phyloP scores from a whole-genome alignment of 2,888 invertebrate species.

The Nowickia ferox region DNA sequence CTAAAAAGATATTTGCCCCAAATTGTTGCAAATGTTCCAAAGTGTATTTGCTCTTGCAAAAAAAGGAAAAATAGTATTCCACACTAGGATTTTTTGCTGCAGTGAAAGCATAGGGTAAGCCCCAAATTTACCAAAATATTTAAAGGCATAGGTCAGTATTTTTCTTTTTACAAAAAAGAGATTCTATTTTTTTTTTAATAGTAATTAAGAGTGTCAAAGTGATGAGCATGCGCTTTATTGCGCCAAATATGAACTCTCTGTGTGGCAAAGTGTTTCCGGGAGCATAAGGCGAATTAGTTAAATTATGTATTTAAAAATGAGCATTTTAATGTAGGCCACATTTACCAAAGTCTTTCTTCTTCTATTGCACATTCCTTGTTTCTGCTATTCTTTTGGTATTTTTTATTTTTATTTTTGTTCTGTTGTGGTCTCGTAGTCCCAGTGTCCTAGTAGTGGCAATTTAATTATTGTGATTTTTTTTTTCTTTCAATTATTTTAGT shows the following conservation, averaged over 20 bases:
- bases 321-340: conserved; percentile 57
- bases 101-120: neutral
- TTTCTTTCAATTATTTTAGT: conserved; percentile 37
- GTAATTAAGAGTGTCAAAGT: conserved; percentile 6
- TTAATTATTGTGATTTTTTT: conserved; percentile 66
- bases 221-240: conserved; percentile 28
- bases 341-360: conserved; percentile 25
- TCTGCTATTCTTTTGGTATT: conserved; percentile 9
- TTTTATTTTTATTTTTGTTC: conserved; percentile 27
- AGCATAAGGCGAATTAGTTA: conserved; percentile 43
- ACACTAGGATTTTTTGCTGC: neutral
- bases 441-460: conserved; percentile 67
- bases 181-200: neutral
- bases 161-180: neutral
- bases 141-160: conserved; percentile 51
- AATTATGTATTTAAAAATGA: conserved; percentile 14
- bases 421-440: conserved; percentile 54
- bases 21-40: conserved; percentile 10
- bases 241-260: neutral
- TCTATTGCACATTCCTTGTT: conserved; percentile 4
- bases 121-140: conserved; percentile 26
- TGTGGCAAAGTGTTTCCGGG: conserved; percentile 12
- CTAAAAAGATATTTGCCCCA: conserved; percentile 25
- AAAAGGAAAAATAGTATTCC: neutral
- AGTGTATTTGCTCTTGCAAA: conserved; percentile 43